Evolutionary conservation across 2,888 invertebrate species (phyloP).

Genomic region (Odontocolon sp.): DNA sequence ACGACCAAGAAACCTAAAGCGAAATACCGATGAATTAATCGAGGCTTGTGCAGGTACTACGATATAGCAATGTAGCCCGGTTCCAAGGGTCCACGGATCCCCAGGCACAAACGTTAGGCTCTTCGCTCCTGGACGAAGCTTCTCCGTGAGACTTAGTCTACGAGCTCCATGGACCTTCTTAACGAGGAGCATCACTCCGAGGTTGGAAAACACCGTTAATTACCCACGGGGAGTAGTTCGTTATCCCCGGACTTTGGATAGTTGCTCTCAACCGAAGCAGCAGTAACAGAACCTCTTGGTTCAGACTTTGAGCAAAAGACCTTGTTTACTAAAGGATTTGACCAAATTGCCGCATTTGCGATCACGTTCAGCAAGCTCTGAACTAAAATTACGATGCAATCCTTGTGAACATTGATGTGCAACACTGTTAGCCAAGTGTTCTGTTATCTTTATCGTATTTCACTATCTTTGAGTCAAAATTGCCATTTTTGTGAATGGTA

Average conservation of each 20-base stretch:
- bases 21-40: constrained; percentile 56
- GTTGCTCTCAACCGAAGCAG: constrained; percentile 58
- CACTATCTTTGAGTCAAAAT: too few relatives aligned
- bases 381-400: too few relatives aligned
- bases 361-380: too few relatives aligned
- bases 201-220: constrained; percentile 79
- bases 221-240: constrained; percentile 74
- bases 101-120: constrained; percentile 32
- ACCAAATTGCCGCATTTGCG: constrained; percentile 75
- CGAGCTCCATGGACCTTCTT: constrained; percentile 70
- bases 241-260: constrained; percentile 76
- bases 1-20: constrained; percentile 29
- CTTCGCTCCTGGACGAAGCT: constrained; percentile 52
- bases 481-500: too few relatives aligned
- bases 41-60: constrained; percentile 52
- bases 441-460: too few relatives aligned
- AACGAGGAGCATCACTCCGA: constrained; percentile 79
- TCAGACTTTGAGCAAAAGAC: too few relatives aligned
- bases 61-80: constrained; percentile 11
- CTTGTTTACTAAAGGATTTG: constrained; percentile 75
- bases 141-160: constrained; percentile 61
- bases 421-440: too few relatives aligned
- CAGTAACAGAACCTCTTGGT: constrained; percentile 40
- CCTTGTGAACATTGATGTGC: too few relatives aligned
- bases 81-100: constrained; percentile 28